These are phyloP conservation scores for Chloebia gouldiae DNA, from an alignment of 2,113 vertebrate genomes.

Conservation along the genomic window DNA sequence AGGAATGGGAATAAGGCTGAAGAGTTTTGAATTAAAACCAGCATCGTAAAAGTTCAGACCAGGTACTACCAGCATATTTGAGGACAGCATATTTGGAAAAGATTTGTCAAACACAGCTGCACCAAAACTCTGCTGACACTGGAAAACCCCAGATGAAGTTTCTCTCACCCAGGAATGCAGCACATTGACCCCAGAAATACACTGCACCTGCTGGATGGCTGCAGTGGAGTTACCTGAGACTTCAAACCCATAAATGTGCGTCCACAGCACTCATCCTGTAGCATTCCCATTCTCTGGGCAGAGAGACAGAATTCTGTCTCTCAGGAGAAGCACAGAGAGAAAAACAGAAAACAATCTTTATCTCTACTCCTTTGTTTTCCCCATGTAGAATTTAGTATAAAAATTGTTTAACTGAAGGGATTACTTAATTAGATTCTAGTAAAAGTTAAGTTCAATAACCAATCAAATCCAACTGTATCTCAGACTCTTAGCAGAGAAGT, in stretches of 20 bases:
- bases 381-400: too few relatives aligned
- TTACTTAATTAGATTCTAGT: too few relatives aligned
- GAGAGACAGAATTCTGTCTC: too few relatives aligned
- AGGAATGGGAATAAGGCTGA: background rate
- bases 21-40: background rate
- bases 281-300: too few relatives aligned
- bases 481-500: too few relatives aligned
- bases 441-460: too few relatives aligned
- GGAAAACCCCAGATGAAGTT: background rate
- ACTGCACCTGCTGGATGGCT: background rate
- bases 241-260: fast-evolving
- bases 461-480: too few relatives aligned
- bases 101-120: background rate
- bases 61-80: background rate
- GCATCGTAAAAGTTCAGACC: background rate
- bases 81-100: background rate
- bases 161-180: background rate
- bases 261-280: too few relatives aligned
- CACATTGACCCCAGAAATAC: background rate
- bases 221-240: background rate
- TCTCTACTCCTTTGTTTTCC: too few relatives aligned
- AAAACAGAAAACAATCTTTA: too few relatives aligned
- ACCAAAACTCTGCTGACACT: background rate
- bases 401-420: too few relatives aligned
- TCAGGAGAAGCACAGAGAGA: too few relatives aligned